Percentiles rank a stretch among this genome's conserved stretches.
Conservation (phyloP, 2,888 invertebrate species). For the Patella pellucida region DNA sequence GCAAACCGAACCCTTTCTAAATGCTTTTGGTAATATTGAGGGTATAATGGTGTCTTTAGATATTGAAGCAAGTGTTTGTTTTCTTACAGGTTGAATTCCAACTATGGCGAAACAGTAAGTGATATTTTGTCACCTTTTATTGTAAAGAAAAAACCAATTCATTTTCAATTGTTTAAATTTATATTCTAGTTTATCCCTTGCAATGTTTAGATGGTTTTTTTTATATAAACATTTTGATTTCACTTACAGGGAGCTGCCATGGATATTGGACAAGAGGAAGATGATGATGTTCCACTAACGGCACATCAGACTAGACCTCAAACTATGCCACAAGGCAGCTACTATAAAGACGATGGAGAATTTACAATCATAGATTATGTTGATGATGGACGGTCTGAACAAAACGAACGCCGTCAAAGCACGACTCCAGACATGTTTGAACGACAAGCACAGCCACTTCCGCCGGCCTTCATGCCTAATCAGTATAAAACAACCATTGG, state of each 20-base stretch:
- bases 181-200: too few relatives aligned
- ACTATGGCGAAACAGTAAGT: background rate
- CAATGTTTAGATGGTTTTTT: background rate
- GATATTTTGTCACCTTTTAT: background rate
- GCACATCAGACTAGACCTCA: background rate
- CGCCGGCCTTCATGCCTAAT: background rate
- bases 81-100: background rate
- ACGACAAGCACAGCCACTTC: background rate
- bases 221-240: background rate
- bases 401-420: background rate
- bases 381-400: background rate
- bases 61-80: background rate
- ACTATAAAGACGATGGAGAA: background rate
- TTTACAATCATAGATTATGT: constrained; percentile 3
- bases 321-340: background rate
- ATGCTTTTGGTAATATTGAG: too few relatives aligned
- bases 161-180: too few relatives aligned
- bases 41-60: too few relatives aligned
- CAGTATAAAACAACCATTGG: background rate
- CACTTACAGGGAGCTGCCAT: background rate
- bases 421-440: background rate
- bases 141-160: background rate
- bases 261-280: background rate
- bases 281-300: background rate
- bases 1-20: too few relatives aligned